phyloP scores from a whole-genome alignment of 1,140 invertebrate genomes.

The Drosophila grimshawi region DNA sequence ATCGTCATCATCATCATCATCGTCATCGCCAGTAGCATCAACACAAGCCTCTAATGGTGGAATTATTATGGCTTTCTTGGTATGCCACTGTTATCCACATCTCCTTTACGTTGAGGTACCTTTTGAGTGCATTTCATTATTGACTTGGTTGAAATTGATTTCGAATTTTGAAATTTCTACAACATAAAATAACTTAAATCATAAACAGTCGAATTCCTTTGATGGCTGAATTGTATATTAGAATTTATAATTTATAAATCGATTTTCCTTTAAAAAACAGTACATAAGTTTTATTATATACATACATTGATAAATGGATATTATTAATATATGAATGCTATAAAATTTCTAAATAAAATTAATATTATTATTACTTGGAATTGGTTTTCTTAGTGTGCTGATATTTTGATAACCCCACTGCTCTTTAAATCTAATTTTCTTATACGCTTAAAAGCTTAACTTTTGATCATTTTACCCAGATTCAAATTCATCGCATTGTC shows the following conservation, averaged over 20 bases:
- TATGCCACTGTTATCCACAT: conserved; percentile 7
- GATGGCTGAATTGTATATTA: too few species aligned
- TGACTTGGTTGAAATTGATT: conserved; percentile 40
- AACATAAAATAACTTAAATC: too few species aligned
- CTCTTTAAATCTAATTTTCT: too few species aligned
- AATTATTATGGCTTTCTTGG: conserved; percentile 17
- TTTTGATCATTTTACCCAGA: conserved; percentile 11
- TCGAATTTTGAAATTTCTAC: conserved; percentile 9
- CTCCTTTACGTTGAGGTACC: background rate
- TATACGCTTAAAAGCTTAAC: conserved; percentile 1
- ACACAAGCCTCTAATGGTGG: conserved; percentile 10
- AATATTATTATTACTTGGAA: too few species aligned
- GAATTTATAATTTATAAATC: too few species aligned
- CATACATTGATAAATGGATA: too few species aligned
- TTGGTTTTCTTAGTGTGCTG: background rate
- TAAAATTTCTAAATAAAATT: too few species aligned
- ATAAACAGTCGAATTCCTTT: background rate
- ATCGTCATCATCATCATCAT: conserved; percentile 8
- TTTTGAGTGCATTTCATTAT: conserved; percentile 46
- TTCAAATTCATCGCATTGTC: background rate
- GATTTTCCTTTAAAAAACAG: too few species aligned
- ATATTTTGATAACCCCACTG: too few species aligned
- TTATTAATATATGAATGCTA: too few species aligned
- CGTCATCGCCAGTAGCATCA: background rate
- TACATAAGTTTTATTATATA: too few species aligned